phyloP scores from a whole-genome alignment of 2,797 vertebrate species.

The Petrocephalus sullivani region DNA sequence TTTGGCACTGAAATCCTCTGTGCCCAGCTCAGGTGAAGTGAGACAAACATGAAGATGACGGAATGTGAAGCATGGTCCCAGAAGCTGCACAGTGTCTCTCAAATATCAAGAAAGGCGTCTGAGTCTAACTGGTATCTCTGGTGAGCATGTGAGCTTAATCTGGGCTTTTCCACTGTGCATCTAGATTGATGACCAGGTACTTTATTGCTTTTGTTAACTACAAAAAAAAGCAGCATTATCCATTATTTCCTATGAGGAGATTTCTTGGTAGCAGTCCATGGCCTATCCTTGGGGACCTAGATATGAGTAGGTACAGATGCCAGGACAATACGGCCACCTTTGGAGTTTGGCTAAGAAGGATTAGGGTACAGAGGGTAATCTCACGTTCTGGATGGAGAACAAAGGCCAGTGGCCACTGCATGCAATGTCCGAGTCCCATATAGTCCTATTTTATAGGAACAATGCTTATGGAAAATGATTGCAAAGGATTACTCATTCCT shows the following conservation, averaged over 20 bases:
- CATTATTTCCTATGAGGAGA: neutral
- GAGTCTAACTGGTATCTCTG: neutral
- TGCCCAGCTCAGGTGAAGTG: neutral
- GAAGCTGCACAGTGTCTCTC: neutral
- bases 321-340: neutral
- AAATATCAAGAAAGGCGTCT: neutral
- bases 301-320: neutral
- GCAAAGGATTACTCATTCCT: neutral
- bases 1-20: neutral
- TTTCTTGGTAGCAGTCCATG: neutral
- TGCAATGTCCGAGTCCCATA: neutral
- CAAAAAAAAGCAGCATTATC: neutral
- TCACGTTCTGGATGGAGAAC: constrained; percentile 41
- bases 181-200: neutral
- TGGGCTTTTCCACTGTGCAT: neutral
- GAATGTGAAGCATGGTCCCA: neutral
- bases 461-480: neutral
- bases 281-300: neutral
- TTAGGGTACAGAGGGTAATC: constrained; percentile 63
- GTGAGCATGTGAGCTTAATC: neutral
- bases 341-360: constrained; percentile 44
- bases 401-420: constrained; percentile 15
- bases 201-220: neutral
- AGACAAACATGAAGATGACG: neutral
- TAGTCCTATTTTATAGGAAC: neutral